Evolutionary conservation across 1,140 invertebrate genomes (phyloP).

Genomic region (Diuraphis noxia): DNA sequence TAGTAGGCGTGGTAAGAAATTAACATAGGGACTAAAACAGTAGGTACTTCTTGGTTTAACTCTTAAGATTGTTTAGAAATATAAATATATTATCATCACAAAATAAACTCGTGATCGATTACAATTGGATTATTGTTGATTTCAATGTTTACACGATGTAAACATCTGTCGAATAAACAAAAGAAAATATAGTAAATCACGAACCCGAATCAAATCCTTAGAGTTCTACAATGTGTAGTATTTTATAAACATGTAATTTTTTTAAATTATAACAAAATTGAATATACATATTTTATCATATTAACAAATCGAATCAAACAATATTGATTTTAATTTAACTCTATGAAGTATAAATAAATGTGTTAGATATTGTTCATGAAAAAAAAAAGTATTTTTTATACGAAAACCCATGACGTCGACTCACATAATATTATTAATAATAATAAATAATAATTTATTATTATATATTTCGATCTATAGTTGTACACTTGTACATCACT

Average conservation of each 20-base stretch:
- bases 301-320: background rate
- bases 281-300: background rate
- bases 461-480: too few species aligned
- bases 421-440: too few species aligned
- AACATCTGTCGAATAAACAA: background rate
- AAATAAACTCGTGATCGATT: constrained; percentile 35
- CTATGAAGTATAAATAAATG: background rate
- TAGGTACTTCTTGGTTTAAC: background rate
- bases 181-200: background rate
- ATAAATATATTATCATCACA: background rate
- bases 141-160: background rate
- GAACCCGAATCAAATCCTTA: too few species aligned
- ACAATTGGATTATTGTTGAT: background rate
- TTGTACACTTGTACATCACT: too few species aligned
- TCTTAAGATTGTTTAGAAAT: constrained; percentile 14
- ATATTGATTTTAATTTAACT: background rate
- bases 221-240: background rate
- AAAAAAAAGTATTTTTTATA: background rate
- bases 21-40: background rate
- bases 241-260: background rate
- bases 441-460: too few species aligned
- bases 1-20: background rate
- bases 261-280: background rate
- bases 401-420: too few species aligned
- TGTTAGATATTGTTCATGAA: background rate